Percentiles rank a stretch among this genome's conserved stretches.
Conservation (phyloP, 2,113 vertebrate genomes). For the Accipiter cooperii region DNA sequence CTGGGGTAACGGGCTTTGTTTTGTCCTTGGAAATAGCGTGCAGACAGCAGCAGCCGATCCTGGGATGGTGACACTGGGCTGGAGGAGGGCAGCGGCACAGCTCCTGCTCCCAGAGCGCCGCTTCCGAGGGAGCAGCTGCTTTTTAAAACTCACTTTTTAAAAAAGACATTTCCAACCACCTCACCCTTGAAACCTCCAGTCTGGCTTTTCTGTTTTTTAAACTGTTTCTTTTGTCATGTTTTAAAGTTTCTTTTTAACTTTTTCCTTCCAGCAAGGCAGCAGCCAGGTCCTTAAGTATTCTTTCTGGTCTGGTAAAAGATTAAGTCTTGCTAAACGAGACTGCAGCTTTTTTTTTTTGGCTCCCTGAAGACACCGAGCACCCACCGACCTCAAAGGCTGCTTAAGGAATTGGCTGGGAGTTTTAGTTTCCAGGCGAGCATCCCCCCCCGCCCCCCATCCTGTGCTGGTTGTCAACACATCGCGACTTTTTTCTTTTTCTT, state of each 20-base stretch:
- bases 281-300: fast-evolving
- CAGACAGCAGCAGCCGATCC: background rate
- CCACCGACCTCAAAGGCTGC: background rate
- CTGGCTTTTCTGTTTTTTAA: background rate
- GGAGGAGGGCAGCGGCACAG: background rate
- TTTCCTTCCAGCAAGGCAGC: background rate
- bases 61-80: background rate
- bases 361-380: background rate
- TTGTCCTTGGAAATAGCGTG: background rate
- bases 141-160: background rate
- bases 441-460: background rate
- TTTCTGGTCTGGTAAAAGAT: background rate
- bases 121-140: background rate
- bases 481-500: background rate
- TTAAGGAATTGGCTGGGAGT: fast-evolving
- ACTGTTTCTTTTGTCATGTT: background rate
- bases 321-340: background rate
- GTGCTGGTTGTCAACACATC: fast-evolving
- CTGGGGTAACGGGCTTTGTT: background rate
- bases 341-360: background rate
- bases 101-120: fast-evolving
- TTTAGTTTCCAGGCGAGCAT: fast-evolving
- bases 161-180: fast-evolving
- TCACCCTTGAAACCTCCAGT: background rate
- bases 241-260: background rate